phyloP scores from a whole-genome alignment of 2,113 vertebrate species.

The Xenus cinereus region DNA sequence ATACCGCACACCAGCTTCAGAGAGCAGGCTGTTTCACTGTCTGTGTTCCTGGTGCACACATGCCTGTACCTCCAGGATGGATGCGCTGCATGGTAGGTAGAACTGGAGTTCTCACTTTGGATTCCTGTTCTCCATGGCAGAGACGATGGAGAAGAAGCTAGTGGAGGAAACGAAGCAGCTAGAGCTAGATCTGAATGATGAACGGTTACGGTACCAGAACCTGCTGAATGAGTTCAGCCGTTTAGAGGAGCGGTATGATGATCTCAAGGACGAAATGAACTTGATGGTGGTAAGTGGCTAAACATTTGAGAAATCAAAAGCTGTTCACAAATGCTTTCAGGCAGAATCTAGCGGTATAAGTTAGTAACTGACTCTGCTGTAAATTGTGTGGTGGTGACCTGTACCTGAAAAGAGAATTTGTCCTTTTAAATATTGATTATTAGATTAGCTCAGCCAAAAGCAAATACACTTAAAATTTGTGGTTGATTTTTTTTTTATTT shows the following conservation, averaged over 20 bases:
- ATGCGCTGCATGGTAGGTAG: background rate
- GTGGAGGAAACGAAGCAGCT: conserved; percentile 92
- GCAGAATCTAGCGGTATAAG: background rate
- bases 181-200: conserved; percentile 93
- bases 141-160: conserved; percentile 88
- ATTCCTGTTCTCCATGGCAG: conserved; percentile 63
- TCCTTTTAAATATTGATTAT: background rate
- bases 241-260: conserved; percentile 94
- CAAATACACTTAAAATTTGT: background rate
- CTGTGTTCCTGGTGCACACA: background rate
- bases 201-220: conserved; percentile 95
- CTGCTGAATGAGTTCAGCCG: conserved; percentile 94
- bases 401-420: background rate
- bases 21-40: background rate
- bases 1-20: background rate
- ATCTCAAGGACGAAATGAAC: conserved; percentile 90
- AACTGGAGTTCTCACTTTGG: background rate
- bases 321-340: background rate
- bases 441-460: background rate
- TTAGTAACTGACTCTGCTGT: background rate
- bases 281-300: conserved; percentile 76
- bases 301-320: background rate
- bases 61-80: background rate
- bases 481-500: background rate
- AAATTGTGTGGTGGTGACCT: background rate